Evolutionary conservation across 1,140 invertebrate genomes (phyloP), one percentile per base, ranked within the genome.

Genomic region (Drosophila parabipectinata): DNA sequence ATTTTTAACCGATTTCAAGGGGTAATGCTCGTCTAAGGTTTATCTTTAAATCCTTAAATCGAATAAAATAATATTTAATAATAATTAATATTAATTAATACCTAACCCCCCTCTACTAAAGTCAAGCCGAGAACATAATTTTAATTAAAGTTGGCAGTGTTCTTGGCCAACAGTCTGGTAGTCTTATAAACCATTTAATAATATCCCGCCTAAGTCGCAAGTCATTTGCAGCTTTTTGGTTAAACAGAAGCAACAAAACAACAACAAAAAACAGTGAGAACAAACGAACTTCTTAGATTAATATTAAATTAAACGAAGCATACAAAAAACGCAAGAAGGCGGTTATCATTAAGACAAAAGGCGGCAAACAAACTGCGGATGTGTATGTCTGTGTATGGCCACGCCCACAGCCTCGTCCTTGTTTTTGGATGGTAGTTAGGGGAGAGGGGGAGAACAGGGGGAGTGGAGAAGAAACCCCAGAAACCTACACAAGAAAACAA

Each of bases 231-330:
- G 63, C 63, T 64, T 67, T 66, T 61, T 67, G 60, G 63, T 67
- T 44, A 44, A 15, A 44, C 41, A 47, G 24, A 28, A 28, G 5
- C 39, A 14, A 44, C 39, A 44, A 14, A 50, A 30, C 26, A 28
- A 26, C 48, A 30, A 44, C 39, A 28, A 28, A 28, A 28, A 28
- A 79, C 72, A 61, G 63, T 75, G 61, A 79, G 50, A 66, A 77
- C 77, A 85, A 85, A 85, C 77, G 82, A 88, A 87, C 62, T 88
- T 88, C 84, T 79, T 80, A 80, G 80, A 89, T 89, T 90, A 90
- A 90, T 90, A 90, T 90, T 90, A 90, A 90, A 90, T 90, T 90
- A 90, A 90, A 90, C 88, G 88, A 90, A 90, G 80, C 88, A 77
- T 88, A 79, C 75, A 82, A 88, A 82, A 87, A 87, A 85, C 77